Percentiles rank a stretch among this genome's conserved stretches.
Evolutionary conservation across 2,888 invertebrate species (phyloP).

Genomic region (Hanleya hanleyi): DNA sequence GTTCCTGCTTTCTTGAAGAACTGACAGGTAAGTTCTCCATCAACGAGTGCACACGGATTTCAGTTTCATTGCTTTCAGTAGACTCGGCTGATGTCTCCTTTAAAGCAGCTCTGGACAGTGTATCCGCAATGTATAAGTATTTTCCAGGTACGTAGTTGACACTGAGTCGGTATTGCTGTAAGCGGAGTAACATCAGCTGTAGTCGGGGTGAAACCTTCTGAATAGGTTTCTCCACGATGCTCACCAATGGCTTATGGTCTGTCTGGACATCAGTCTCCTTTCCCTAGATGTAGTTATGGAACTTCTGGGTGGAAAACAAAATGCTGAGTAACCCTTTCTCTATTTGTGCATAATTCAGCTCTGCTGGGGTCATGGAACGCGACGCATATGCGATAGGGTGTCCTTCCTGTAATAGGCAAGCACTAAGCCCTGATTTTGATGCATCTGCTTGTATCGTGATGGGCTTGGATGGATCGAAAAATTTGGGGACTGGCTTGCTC

Average conservation of each 20-base stretch:
- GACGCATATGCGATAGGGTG: slow-evolving; percentile 40
- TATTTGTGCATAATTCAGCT: slow-evolving; percentile 38
- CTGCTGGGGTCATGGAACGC: slow-evolving; percentile 29
- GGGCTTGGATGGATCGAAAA: slow-evolving; percentile 20
- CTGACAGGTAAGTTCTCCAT: not conserved
- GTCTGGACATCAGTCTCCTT: slow-evolving; percentile 24
- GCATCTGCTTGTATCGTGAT: slow-evolving; percentile 27
- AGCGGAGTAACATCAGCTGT: slow-evolving; percentile 28
- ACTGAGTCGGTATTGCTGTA: slow-evolving; percentile 28
- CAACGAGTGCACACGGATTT: slow-evolving; percentile 17
- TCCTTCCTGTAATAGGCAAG: slow-evolving; percentile 29
- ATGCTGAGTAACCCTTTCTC: slow-evolving; percentile 37
- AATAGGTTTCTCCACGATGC: slow-evolving; percentile 22
- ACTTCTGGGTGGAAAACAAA: slow-evolving; percentile 29
- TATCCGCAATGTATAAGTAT: slow-evolving; percentile 39
- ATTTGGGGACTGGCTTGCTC: slow-evolving; percentile 30
- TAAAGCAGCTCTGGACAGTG: slow-evolving; percentile 33
- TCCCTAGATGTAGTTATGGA: slow-evolving; percentile 37
- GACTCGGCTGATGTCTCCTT: not conserved
- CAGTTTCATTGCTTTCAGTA: not conserved
- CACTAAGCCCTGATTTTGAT: slow-evolving; percentile 32
- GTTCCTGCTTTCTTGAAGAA: not conserved
- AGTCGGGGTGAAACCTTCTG: slow-evolving; percentile 24
- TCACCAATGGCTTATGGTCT: slow-evolving; percentile 39
- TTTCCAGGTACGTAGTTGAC: slow-evolving; percentile 36